phyloP scores from a whole-genome alignment of 1,140 invertebrate species.

The Pogonus chalceus region DNA sequence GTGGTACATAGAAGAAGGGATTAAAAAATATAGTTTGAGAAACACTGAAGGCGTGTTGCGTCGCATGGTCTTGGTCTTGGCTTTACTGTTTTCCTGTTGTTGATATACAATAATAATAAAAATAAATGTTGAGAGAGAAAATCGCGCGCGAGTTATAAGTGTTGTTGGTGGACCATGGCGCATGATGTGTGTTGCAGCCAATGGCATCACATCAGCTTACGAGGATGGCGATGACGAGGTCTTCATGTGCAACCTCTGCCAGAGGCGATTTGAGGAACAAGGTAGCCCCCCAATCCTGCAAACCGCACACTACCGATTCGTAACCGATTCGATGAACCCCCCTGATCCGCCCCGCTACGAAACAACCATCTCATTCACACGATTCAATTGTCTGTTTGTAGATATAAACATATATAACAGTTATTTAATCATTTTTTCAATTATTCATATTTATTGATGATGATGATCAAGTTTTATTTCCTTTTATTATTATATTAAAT shows the following conservation, averaged over 20 bases:
- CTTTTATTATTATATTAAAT: too few relatives aligned
- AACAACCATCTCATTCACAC: too few relatives aligned
- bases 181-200: slow-evolving; percentile 47
- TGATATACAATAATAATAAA: too few relatives aligned
- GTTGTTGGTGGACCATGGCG: not conserved
- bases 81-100: not conserved
- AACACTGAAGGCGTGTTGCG: not conserved
- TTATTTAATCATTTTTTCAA: not conserved
- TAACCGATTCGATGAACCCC: not conserved
- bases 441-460: too few relatives aligned
- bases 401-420: not conserved
- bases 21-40: not conserved
- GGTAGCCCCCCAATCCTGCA: slow-evolving; percentile 49
- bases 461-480: too few relatives aligned
- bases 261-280: slow-evolving; percentile 65
- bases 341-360: not conserved
- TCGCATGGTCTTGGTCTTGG: not conserved
- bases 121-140: not conserved
- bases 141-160: too few relatives aligned
- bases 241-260: slow-evolving; percentile 56
- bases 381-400: too few relatives aligned
- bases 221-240: slow-evolving; percentile 53
- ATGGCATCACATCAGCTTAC: slow-evolving; percentile 51
- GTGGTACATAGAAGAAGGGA: too few relatives aligned
- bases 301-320: not conserved